Base-by-base conservation (phyloP, 1,140 invertebrate genomes). In the Lepidurus apus region DNA sequence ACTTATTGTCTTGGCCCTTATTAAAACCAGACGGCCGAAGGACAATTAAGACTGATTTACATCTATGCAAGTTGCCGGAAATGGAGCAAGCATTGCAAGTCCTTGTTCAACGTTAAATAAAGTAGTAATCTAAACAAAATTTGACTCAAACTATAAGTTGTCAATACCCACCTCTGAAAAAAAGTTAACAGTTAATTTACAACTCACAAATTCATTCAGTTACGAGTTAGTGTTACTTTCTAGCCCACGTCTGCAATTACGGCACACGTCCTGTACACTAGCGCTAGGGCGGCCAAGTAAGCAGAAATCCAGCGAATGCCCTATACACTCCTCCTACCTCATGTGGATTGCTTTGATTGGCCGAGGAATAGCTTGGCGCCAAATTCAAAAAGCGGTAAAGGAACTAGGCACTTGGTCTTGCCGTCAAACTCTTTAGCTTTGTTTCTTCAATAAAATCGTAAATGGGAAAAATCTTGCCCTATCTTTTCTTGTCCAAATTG, bases 311-410 rank as follows among this genome's bases (percentile, higher is more conserved):
- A 65, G 53, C 53, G 53, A 65, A 65, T 65, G 53, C 17, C 53
- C 53, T 65, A 7, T 65, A n/a, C 17, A 21, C 53, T 17, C 53
- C 53, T 13, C 53, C 53, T 65, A 65, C 53, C 21, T 65, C 53
- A 65, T 65, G 53, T 65, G 53, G 53, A 65, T 65, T 65, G 53
- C 53, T 65, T 21, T 65, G 53, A 21, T 65, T 65, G 53, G 53
- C 53, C 17, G 53, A 4, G 17, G 17, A n/a, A 13, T 34, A 7
- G 53, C 17, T 13, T 17, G 53, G 53, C 53, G 53, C 53, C 21
- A 4, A 65, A n/a, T 65, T 65, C 53, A 65, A 65, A 34, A 34
- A 34, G 34, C 34, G 34, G 34, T 34, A 34, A 34, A 34, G 34
- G 34, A 3, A 34, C 34, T 34, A 34, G 3, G 34, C 1, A 34